Evolutionary conservation across 53 echinoderm and acorn worm species (phyloP), one percentile per base, ranked within the genome.

Genomic region (Luidia sarsii): DNA sequence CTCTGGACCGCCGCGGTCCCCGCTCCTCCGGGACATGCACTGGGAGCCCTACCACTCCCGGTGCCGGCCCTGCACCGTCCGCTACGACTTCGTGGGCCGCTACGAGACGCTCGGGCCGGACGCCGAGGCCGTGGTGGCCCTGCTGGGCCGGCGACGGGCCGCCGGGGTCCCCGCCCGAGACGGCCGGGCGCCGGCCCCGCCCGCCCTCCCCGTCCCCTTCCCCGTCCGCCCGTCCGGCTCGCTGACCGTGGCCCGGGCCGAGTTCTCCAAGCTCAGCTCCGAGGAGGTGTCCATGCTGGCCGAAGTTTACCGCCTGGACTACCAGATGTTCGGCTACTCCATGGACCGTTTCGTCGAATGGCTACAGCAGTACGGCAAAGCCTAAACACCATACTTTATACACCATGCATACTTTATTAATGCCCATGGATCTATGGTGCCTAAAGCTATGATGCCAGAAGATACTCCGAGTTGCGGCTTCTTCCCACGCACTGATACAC

Each of bases 1-100:
- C 49, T 56, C 67, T 3, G 71, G 79, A 33, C 60, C 56, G 16
- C 60, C 64, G 22, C 61, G 57, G 38, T 27, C 75, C 15, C 59
- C 57, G 19, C 31, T 61, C 31, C 15, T 75, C 54, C 39, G 48
- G 18, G 90, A 93, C 38, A 82, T 96, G 85, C 96, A 96, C 71
- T 95, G 95, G 95, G 68, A 90, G 57, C 50, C 90, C 0, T 92
- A 92, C 67, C 48, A 75, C 61, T 64, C 90, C 36, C 81, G 87
- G 27, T 92, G 92, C 48, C 84, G 70, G 31, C 95, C 95, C 8
- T 95, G 95, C 39, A 31, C 38, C 43, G 59, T 88, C 21, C 71
- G 39, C 19, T 91, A 91, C 41, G 82, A 88, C 55, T 88, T 75
- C 55, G 72, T 91, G n/a, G 91, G 91, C 28, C 88, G 88, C 70